Percentiles rank a stretch among this genome's conserved stretches.
Evolutionary conservation across 1,140 invertebrate genomes (phyloP).

Genomic region (Gryllus bimaculatus): DNA sequence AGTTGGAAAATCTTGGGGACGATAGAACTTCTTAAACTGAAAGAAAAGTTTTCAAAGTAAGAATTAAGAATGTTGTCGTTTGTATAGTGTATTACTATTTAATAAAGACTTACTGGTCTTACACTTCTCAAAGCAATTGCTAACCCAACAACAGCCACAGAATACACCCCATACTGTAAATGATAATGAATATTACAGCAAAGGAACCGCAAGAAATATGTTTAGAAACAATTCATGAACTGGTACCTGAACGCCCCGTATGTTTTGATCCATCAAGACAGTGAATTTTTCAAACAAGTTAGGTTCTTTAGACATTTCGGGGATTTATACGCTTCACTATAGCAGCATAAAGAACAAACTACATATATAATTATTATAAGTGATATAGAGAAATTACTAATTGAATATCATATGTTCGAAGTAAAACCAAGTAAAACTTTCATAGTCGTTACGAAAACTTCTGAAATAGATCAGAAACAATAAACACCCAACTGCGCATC

Average conservation of each 20-base stretch:
- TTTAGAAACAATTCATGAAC: background rate
- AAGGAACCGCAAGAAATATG: background rate
- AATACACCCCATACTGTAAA: slow-evolving; percentile 21
- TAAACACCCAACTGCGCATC: too few species aligned
- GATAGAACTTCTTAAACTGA: slow-evolving; percentile 22
- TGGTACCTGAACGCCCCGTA: slow-evolving; percentile 16
- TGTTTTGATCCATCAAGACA: slow-evolving; percentile 21
- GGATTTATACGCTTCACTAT: too few species aligned
- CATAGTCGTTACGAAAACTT: too few species aligned
- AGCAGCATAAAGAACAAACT: too few species aligned
- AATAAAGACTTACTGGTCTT: slow-evolving; percentile 14
- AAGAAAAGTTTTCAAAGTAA: background rate
- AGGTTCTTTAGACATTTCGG: slow-evolving; percentile 8
- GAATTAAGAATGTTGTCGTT: too few species aligned
- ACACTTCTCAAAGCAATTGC: slow-evolving; percentile 21
- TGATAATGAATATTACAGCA: background rate
- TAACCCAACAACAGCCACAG: slow-evolving; percentile 18
- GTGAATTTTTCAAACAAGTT: slow-evolving; percentile 18
- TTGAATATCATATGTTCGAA: too few species aligned
- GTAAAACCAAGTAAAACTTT: too few species aligned
- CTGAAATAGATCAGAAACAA: too few species aligned
- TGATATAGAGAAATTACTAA: too few species aligned
- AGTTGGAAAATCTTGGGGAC: slow-evolving; percentile 20
- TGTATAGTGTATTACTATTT: too few species aligned
- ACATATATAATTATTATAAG: too few species aligned